phyloP scores from a whole-genome alignment of 2,113 vertebrate genomes.

The Chlamydotis undulata region DNA sequence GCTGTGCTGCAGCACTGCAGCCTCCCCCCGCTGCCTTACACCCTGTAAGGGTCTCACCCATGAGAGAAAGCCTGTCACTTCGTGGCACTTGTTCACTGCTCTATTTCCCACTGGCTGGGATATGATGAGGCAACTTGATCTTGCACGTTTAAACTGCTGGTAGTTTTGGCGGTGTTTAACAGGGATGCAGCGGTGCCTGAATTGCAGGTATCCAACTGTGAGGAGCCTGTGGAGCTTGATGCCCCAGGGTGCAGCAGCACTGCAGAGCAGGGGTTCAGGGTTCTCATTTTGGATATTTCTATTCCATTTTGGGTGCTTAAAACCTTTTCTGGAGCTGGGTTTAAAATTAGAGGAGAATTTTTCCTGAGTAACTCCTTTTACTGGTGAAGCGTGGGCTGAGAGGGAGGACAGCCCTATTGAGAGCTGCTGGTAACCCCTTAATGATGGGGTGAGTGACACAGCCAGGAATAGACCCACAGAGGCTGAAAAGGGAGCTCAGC shows the following conservation, averaged over 20 bases:
- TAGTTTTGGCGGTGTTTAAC: background rate
- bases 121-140: background rate
- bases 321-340: background rate
- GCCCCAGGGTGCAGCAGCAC: background rate
- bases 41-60: background rate
- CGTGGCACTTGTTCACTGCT: fast-evolving
- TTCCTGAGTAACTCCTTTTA: slow-evolving; percentile 33
- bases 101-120: background rate
- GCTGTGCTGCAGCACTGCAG: background rate
- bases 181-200: background rate
- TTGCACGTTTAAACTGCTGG: fast-evolving
- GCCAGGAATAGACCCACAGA: slow-evolving; percentile 51
- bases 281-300: background rate
- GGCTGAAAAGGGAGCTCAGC: slow-evolving; percentile 15
- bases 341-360: slow-evolving; percentile 55
- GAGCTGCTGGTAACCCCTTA: slow-evolving; percentile 56
- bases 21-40: background rate
- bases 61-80: background rate
- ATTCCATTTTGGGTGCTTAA: background rate
- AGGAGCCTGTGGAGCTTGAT: background rate
- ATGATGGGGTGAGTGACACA: slow-evolving; percentile 42
- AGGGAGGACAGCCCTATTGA: slow-evolving; percentile 64
- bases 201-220: fast-evolving
- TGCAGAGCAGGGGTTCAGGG: background rate
- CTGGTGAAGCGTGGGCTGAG: slow-evolving; percentile 28